Percentiles rank a stretch among this genome's conserved stretches.
Conservation (phyloP, 92 coral and sea anemone genomes). For the Meandrina meandrites region DNA sequence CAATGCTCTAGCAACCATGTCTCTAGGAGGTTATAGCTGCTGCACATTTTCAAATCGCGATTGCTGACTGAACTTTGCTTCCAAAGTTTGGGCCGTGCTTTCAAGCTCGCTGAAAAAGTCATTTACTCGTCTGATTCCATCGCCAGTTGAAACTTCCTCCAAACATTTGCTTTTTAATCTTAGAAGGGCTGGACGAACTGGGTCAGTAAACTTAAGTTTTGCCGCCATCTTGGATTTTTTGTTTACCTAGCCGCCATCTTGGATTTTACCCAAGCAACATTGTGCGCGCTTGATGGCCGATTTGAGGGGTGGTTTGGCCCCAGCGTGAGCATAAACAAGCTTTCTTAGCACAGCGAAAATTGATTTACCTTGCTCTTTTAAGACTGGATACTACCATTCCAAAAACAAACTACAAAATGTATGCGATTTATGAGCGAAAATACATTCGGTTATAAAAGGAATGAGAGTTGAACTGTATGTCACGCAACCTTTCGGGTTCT, state of each 20-base stretch:
- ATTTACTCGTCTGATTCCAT: slow-evolving; percentile 20
- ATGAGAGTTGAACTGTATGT: no score
- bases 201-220: neutral
- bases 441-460: no score
- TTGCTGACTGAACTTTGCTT: slow-evolving; percentile 12
- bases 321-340: slow-evolving; percentile 5
- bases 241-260: slow-evolving; percentile 21
- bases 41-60: slow-evolving; percentile 18
- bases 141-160: slow-evolving; percentile 1
- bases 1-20: slow-evolving; percentile 17
- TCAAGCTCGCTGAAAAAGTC: slow-evolving; percentile 21
- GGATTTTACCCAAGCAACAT: slow-evolving; percentile 33
- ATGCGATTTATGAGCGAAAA: no score
- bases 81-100: slow-evolving; percentile 7
- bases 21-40: neutral
- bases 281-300: slow-evolving; percentile 5
- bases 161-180: slow-evolving; percentile 14
- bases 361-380: no score
- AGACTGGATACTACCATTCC: no score
- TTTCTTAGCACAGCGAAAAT: no score
- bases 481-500: no score
- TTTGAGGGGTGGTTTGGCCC: slow-evolving; percentile 32
- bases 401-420: no score
- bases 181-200: slow-evolving; percentile 13
- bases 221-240: slow-evolving; percentile 30